Base-by-base conservation (phyloP, 2,888 invertebrate genomes). In the Actias luna region DNA sequence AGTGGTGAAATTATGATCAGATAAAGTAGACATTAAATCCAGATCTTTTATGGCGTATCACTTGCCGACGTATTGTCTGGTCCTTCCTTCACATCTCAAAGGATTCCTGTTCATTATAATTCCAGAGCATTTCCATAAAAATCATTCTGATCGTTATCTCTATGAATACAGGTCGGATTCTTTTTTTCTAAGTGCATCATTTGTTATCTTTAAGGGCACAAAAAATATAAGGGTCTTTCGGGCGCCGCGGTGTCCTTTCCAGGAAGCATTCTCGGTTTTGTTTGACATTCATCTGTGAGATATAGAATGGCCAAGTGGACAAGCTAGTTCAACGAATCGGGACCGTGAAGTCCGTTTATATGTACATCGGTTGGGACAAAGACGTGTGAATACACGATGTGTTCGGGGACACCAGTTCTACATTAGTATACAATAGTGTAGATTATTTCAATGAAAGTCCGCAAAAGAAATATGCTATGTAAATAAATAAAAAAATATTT, bases 91-190 rank as follows among this genome's bases (percentile, higher is more conserved):
- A 84, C 87, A 86, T 89, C 89, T 87, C 89, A 88, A 91, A 90
- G 90, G 90, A 89, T 87, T 88, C 81, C 83, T 85, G 84, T 87
- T 89, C 83, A 83, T 90, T 90, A 91, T 88, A 89, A 92, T 92
- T 89, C 89, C 89, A 85, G 84, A 88, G 83, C 83, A 89, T 92
- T 92, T 90, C 90, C 90, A 92, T 92, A 92, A 92, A 92, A 92
- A 92, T 91, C 78, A 85, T 88, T 88, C 82, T 74, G 92, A 92
- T 92, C 86, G 85, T 90, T 92, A 92, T 92, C 92, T 83, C 77
- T 76, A 79, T 84, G 89, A 90, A 88, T n/a, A n/a, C 92, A 92
- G 92, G 92, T 92, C 91, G 88, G 86, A 85, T 85, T 87, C 82
- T 85, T 91, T 92, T 91, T 88, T 88, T 87, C 79, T 76, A 83